Evolutionary conservation across 2,888 invertebrate genomes (phyloP).

Genomic region (Drosophila seclusa): DNA sequence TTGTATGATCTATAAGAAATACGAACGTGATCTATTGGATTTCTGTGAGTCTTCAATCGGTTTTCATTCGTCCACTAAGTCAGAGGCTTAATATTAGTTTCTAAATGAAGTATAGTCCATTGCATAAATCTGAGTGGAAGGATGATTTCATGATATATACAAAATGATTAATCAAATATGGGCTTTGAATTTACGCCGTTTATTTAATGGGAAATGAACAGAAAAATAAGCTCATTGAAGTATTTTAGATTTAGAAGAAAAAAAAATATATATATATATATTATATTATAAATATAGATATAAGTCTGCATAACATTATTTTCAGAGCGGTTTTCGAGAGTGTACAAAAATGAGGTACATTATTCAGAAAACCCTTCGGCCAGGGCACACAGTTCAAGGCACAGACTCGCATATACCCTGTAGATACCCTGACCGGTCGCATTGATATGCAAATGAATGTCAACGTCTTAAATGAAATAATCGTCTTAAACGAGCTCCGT

Average conservation of each 20-base stretch:
- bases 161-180: background rate
- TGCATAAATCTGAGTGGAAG: background rate
- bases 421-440: conserved; percentile 34
- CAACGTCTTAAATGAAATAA: conserved; percentile 82
- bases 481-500: conserved; percentile 75
- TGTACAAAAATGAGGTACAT: background rate
- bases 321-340: background rate
- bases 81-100: background rate
- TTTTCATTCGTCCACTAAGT: background rate
- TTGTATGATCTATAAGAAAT: background rate
- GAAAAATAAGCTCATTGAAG: too few relatives aligned
- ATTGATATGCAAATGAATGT: conserved; percentile 82
- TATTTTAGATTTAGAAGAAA: background rate
- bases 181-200: background rate
- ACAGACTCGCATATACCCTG: background rate
- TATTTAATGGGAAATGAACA: too few relatives aligned
- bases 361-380: background rate
- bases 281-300: background rate
- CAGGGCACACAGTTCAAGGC: background rate
- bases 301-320: background rate
- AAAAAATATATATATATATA: background rate
- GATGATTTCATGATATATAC: too few relatives aligned
- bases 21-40: background rate
- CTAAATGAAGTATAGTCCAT: background rate
- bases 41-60: background rate